Evolutionary conservation across 2,113 vertebrate genomes (phyloP).

Genomic region (Herpetotheres cachinnans): DNA sequence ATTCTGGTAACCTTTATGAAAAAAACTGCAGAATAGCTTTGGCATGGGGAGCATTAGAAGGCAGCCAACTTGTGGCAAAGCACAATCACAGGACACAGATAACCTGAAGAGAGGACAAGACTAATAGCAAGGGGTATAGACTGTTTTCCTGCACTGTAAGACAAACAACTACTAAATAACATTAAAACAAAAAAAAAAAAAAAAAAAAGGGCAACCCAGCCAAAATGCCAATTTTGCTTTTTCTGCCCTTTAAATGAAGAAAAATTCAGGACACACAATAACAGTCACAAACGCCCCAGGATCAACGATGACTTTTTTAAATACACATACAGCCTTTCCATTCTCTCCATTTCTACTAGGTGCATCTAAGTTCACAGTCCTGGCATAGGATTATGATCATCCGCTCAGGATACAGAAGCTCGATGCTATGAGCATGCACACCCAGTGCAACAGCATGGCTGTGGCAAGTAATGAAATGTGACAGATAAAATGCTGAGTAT

Average conservation of each 20-base stretch:
- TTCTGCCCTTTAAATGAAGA: background rate
- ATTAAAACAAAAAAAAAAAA: background rate
- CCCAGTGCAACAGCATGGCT: background rate
- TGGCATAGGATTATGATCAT: background rate
- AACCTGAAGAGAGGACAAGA: background rate
- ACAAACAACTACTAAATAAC: background rate
- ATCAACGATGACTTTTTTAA: background rate
- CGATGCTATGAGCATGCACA: accelerated
- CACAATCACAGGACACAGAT: background rate
- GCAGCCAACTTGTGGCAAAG: background rate
- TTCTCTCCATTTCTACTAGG: background rate
- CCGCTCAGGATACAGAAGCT: background rate
- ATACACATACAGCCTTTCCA: background rate
- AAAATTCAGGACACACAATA: background rate
- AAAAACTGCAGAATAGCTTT: background rate
- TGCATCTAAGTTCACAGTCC: background rate
- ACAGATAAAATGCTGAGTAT: background rate
- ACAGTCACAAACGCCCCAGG: background rate
- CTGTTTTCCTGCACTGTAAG: background rate
- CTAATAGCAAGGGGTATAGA: background rate
- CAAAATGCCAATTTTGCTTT: background rate
- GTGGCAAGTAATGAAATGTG: background rate
- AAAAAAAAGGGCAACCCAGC: background rate
- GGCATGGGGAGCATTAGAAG: background rate
- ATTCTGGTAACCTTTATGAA: background rate